These are phyloP conservation scores for Cantharis rufa DNA, from an alignment of 2,888 invertebrate genomes.

Conservation along the genomic window DNA sequence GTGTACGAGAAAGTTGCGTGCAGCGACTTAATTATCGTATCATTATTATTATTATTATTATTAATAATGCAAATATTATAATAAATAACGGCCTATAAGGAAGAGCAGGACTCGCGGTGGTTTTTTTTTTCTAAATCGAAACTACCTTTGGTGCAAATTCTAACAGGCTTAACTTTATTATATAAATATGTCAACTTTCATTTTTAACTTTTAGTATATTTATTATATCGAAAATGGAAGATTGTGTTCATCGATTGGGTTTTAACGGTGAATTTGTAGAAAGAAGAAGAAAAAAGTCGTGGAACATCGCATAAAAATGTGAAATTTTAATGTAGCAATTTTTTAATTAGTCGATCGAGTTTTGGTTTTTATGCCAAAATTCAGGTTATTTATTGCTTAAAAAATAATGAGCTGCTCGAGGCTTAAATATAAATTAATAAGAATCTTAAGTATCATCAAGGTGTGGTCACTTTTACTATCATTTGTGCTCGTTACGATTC, in stretches of 20 bases:
- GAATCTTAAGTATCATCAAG: slow-evolving; percentile 25
- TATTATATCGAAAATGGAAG: background rate
- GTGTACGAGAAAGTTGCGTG: background rate
- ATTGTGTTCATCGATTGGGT: background rate
- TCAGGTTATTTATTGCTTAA: slow-evolving; percentile 1
- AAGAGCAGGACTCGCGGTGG: background rate
- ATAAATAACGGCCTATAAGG: background rate
- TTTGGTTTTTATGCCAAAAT: background rate
- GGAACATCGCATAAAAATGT: background rate
- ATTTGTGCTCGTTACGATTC: slow-evolving; percentile 21
- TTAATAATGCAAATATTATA: background rate
- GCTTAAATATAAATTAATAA: slow-evolving; percentile 2
- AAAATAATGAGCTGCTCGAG: background rate
- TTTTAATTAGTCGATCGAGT: background rate
- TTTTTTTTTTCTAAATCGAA: background rate
- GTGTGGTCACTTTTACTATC: slow-evolving; percentile 44
- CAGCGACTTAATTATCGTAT: background rate
- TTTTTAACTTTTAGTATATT: background rate
- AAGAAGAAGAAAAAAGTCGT: background rate
- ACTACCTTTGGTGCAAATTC: background rate
- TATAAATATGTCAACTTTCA: background rate
- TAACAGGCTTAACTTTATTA: background rate
- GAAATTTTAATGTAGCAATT: background rate
- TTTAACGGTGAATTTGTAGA: background rate
- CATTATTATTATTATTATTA: background rate